Evolutionary conservation across 2,888 invertebrate genomes (phyloP).

Genomic region (Ectemnius continuus): DNA sequence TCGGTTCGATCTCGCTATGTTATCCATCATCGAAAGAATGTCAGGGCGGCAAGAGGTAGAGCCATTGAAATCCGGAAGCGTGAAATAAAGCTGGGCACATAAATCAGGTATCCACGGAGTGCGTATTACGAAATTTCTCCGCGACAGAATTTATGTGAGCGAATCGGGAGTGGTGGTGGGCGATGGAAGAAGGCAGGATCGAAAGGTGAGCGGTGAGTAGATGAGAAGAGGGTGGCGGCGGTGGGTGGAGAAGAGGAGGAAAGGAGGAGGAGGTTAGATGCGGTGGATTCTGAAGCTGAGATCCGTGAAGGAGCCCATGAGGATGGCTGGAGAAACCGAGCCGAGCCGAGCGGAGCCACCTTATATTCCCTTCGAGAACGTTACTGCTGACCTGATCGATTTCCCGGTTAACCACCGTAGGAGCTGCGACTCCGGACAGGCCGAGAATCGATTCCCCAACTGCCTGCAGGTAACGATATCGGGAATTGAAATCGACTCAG

Average conservation of each 20-base stretch:
- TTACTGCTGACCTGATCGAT: slow-evolving; percentile 53
- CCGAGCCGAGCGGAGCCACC: background rate
- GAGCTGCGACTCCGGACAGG: slow-evolving; percentile 39
- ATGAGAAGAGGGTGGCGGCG: background rate
- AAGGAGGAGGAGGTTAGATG: background rate
- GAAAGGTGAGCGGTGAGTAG: background rate
- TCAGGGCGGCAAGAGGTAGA: no score
- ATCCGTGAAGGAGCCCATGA: slow-evolving; percentile 17
- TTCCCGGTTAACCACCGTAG: slow-evolving; percentile 40
- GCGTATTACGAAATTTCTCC: no score
- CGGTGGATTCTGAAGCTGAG: background rate
- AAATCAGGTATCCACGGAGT: no score
- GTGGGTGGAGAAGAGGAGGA: background rate
- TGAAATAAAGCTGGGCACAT: no score
- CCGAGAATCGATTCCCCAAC: slow-evolving; percentile 43
- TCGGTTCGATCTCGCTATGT: no score
- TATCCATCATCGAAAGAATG: no score
- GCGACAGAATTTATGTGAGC: no score
- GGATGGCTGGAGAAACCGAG: slow-evolving; percentile 25
- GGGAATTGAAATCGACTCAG: slow-evolving; percentile 63
- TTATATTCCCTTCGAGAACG: slow-evolving; percentile 31
- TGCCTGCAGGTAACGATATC: slow-evolving; percentile 51
- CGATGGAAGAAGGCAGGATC: background rate
- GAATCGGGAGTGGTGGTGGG: no score
- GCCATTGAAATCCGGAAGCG: no score